Evolutionary conservation across 2,888 invertebrate species (phyloP).

Genomic region (Thelaira solivaga): DNA sequence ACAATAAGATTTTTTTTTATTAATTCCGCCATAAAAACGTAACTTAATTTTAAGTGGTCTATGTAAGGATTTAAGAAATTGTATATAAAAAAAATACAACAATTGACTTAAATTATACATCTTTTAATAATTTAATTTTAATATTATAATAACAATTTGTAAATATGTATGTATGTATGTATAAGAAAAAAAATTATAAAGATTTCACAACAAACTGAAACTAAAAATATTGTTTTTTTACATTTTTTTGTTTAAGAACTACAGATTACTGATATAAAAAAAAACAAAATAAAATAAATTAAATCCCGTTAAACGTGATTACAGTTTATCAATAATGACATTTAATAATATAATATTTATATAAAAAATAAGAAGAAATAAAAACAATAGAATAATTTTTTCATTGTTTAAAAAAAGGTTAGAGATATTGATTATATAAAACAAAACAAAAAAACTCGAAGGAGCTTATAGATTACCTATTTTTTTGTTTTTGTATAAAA

Average conservation of each 20-base stretch:
- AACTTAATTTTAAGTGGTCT: slow-evolving; percentile 48
- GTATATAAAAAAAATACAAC: slow-evolving; percentile 41
- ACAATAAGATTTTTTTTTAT: slow-evolving; percentile 36
- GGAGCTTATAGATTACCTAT: too few species aligned
- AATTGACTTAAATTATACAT: slow-evolving; percentile 39
- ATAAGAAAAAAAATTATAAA: slow-evolving; percentile 17
- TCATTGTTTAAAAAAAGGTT: too few species aligned
- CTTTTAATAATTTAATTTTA: slow-evolving; percentile 29
- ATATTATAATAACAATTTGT: slow-evolving; percentile 54
- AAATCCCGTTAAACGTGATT: slow-evolving; percentile 46
- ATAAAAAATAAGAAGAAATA: slow-evolving; percentile 14
- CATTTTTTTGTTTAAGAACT: slow-evolving; percentile 32
- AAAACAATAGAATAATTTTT: not conserved
- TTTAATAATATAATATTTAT: slow-evolving; percentile 15
- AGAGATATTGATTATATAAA: too few species aligned
- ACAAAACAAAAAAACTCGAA: too few species aligned
- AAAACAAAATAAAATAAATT: slow-evolving; percentile 49
- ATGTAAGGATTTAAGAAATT: slow-evolving; percentile 41
- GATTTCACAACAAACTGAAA: slow-evolving; percentile 26
- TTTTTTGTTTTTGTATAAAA: too few species aligned
- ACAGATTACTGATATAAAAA: slow-evolving; percentile 39
- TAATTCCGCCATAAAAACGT: slow-evolving; percentile 17
- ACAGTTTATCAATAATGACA: slow-evolving; percentile 23
- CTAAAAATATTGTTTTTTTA: slow-evolving; percentile 18
- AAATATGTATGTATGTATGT: too few species aligned